Base-by-base conservation (phyloP, 1,140 invertebrate species). In the Nasonia giraulti region DNA sequence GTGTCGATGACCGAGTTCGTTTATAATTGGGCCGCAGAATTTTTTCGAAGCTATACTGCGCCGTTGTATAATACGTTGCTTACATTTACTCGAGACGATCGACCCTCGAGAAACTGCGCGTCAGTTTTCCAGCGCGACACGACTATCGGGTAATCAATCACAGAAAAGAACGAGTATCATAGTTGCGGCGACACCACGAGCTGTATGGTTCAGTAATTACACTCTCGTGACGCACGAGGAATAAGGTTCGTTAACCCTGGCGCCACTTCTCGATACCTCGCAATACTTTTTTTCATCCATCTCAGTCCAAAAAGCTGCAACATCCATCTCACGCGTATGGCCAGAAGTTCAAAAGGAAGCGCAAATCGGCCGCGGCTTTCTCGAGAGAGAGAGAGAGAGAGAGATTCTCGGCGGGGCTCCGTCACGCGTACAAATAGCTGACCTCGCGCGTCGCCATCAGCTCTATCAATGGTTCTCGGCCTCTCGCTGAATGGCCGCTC, bases 341-440 rank as follows among this genome's bases (percentile, higher is more conserved):
- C 23, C 68, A 27, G 8, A 71, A 31, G 68, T 71, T 71, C 12
- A 31, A 71, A 71, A 33, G 68, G 68, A 71, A 71, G 47, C 40
- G 47, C 40, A 20, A 37, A 17, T 20, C 44, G 27, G 0, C 27
- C 31, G 77, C 31, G 31, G 37, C 47, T 85, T 23, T 33, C 14
- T n/a, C 17, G 50, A 23, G 23, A 27, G 23, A 27, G 23, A 27
- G 23, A 27, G 27, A 27, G 27, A 27, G 27, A 27, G 87, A 87
- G 87, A 90, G 89, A 91, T 92, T 92, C 91, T 89, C 90, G 88
- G 89, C 88, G 92, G 91, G 89, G 88, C 89, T 91, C 91, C 91
- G 91, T 93, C 91, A 92, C 91, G 91, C 91, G 89, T 93, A 92
- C 92, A 92, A 92, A 93, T 92, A 93, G 91, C 91, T 92, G 92